Conservation (phyloP, 2,888 invertebrate species). For the Odontothrips loti region DNA sequence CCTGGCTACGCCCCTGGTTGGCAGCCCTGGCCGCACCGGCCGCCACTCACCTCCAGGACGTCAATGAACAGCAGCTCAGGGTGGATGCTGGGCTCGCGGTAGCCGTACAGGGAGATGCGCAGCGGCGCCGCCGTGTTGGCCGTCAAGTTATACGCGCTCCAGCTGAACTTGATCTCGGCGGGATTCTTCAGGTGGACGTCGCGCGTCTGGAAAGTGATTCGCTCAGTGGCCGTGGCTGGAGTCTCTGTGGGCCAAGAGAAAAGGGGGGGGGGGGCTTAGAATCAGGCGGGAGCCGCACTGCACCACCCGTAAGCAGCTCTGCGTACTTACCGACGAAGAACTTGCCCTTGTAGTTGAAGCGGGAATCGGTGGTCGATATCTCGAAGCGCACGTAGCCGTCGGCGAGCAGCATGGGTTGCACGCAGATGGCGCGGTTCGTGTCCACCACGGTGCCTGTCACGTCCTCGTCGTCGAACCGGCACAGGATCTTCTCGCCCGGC, state of each 20-base stretch:
- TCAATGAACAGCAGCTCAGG: slow-evolving; percentile 81
- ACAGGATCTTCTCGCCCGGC: slow-evolving; percentile 68
- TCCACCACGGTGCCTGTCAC: slow-evolving; percentile 74
- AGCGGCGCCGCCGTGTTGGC: slow-evolving; percentile 70
- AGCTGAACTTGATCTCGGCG: slow-evolving; percentile 69
- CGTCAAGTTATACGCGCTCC: slow-evolving; percentile 83
- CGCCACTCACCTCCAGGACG: slow-evolving; percentile 58
- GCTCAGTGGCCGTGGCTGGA: slow-evolving; percentile 79
- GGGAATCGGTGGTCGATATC: slow-evolving; percentile 75
- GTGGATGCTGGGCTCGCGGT: slow-evolving; percentile 73
- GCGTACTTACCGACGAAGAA: slow-evolving; percentile 76
- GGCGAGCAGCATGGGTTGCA: slow-evolving; percentile 80
- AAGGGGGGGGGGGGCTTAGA: neutral
- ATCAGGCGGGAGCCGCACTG: neutral
- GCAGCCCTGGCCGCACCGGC: neutral
- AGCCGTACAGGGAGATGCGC: slow-evolving; percentile 83
- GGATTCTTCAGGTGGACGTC: slow-evolving; percentile 70
- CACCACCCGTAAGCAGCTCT: too few relatives aligned
- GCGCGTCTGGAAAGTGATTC: slow-evolving; percentile 71
- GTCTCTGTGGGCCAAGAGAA: slow-evolving; percentile 60
- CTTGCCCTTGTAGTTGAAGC: slow-evolving; percentile 84
- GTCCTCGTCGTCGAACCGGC: slow-evolving; percentile 77
- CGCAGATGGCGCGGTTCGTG: slow-evolving; percentile 79
- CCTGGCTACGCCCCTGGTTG: neutral
- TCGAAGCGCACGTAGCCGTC: slow-evolving; percentile 86